phyloP scores from a whole-genome alignment of 2,797 vertebrate genomes.

The Sylvia borin region DNA sequence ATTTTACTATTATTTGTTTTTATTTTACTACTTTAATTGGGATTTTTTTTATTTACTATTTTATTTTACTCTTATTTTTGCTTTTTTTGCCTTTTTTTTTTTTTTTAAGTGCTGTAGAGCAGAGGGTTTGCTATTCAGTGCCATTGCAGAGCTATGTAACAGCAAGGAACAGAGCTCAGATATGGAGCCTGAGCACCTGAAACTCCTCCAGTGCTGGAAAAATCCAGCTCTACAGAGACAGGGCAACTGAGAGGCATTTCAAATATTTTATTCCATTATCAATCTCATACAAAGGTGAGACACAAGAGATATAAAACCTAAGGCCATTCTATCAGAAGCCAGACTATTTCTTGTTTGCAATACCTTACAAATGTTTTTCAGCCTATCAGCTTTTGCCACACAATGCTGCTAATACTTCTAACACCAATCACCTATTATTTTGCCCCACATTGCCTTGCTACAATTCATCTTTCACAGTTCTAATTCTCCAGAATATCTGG shows the following conservation, averaged over 20 bases:
- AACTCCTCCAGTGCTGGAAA: background rate
- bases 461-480: background rate
- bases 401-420: background rate
- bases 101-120: background rate
- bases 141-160: background rate
- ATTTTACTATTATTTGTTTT: background rate
- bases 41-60: too few relatives aligned
- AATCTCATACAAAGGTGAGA: background rate
- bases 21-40: background rate
- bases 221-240: background rate
- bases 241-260: background rate
- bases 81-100: background rate
- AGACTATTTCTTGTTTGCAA: background rate
- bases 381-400: background rate
- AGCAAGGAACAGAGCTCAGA: background rate
- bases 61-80: background rate
- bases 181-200: background rate
- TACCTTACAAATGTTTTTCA: background rate
- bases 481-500: background rate
- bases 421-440: background rate
- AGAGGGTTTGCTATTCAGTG: background rate
- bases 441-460: background rate
- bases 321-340: background rate
- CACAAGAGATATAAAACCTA: background rate
- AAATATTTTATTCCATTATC: background rate